phyloP scores from a whole-genome alignment of 37 sponge, comb jelly and placozoan species.

The Amphimedon queenslandica region DNA sequence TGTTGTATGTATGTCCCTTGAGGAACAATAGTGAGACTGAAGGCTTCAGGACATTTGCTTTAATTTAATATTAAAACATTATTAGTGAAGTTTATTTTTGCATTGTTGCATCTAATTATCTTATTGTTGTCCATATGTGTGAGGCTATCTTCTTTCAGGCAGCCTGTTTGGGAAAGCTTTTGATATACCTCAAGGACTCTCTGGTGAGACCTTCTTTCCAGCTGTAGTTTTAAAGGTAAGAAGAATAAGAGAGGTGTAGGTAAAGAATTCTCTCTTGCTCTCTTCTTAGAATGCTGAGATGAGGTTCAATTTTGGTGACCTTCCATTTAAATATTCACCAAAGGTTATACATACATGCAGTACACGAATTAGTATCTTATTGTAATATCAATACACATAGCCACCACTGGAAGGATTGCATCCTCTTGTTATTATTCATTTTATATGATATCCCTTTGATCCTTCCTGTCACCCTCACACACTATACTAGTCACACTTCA shows the following conservation, averaged over 20 bases:
- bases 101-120: not conserved
- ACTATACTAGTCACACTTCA: too few species aligned
- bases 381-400: too few species aligned
- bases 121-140: not conserved
- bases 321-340: conserved; percentile 60
- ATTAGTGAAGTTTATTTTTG: not conserved
- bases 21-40: too few species aligned
- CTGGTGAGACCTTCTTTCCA: conserved; percentile 76
- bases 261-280: not conserved
- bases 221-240: conserved; percentile 87
- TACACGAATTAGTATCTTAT: too few species aligned
- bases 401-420: too few species aligned
- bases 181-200: conserved; percentile 59
- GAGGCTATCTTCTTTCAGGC: conserved; percentile 15
- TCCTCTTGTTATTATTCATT: too few species aligned
- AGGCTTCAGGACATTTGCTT: not conserved
- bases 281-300: conserved; percentile 92
- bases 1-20: too few species aligned
- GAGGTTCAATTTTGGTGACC: conserved; percentile 89
- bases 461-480: too few species aligned
- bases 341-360: conserved; percentile 22
- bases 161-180: conserved; percentile 79
- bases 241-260: not conserved
- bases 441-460: too few species aligned
- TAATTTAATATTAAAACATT: not conserved